phyloP scores from a whole-genome alignment of 2,888 invertebrate species.

The Amiota communis region DNA sequence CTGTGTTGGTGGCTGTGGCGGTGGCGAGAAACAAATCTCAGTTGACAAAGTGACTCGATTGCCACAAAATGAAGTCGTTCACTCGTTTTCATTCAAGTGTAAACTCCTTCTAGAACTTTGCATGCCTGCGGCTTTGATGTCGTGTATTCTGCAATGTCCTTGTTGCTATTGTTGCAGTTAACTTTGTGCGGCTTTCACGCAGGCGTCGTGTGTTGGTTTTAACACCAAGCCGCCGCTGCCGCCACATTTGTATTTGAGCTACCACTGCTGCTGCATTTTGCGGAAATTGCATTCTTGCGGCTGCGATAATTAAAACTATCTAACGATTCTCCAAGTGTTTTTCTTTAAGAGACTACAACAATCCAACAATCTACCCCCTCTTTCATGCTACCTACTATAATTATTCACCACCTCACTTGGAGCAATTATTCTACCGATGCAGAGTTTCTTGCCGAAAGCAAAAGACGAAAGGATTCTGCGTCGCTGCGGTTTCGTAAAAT shows the following conservation, averaged over 20 bases:
- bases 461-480: slow-evolving; percentile 19
- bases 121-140: slow-evolving; percentile 17
- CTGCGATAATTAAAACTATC: slow-evolving; percentile 69
- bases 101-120: slow-evolving; percentile 2
- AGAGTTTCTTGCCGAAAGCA: slow-evolving; percentile 20
- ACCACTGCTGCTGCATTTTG: slow-evolving; percentile 28
- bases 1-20: no score
- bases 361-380: neutral
- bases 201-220: no score
- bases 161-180: neutral
- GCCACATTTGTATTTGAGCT: neutral
- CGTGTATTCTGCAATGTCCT: neutral
- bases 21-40: slow-evolving; percentile 1
- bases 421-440: slow-evolving; percentile 23
- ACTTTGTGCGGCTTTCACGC: no score
- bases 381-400: neutral
- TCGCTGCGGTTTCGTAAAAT: slow-evolving; percentile 66
- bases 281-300: slow-evolving; percentile 66
- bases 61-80: slow-evolving; percentile 12
- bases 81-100: neutral
- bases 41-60: slow-evolving; percentile 18
- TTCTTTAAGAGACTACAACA: slow-evolving; percentile 1
- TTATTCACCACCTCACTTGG: slow-evolving; percentile 14
- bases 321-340: slow-evolving; percentile 55
- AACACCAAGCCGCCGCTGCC: no score